Evolutionary conservation across 2,113 vertebrate genomes (phyloP).

Genomic region (Ornithorhynchus anatinus): DNA sequence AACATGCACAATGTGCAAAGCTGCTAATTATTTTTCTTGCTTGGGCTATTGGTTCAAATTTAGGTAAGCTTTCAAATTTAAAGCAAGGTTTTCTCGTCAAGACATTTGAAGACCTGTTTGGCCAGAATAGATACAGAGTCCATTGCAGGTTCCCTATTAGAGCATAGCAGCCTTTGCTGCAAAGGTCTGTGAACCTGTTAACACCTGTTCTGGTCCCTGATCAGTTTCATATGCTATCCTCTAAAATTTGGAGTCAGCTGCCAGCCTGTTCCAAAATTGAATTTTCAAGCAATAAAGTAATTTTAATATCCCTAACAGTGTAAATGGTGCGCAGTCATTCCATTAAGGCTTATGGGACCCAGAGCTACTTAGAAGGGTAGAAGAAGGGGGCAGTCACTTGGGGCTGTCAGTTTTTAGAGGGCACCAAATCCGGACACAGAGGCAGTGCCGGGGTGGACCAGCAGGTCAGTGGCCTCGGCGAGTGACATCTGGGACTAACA

Average conservation of each 20-base stretch:
- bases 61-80: slow-evolving; percentile 28
- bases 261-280: not conserved
- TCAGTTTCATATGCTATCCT: slow-evolving; percentile 28
- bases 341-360: not conserved
- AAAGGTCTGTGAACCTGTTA: slow-evolving; percentile 4
- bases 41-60: slow-evolving; percentile 18
- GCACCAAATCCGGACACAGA: too few relatives aligned
- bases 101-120: slow-evolving; percentile 20
- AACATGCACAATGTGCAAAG: not conserved
- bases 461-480: too few relatives aligned
- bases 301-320: not conserved
- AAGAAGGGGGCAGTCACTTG: not conserved
- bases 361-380: not conserved
- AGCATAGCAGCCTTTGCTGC: not conserved
- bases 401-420: too few relatives aligned
- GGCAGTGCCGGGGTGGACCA: too few relatives aligned
- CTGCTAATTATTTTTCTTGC: not conserved
- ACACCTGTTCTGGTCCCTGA: slow-evolving; percentile 39
- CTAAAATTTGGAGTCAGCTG: slow-evolving; percentile 7
- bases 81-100: not conserved
- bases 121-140: not conserved
- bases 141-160: not conserved
- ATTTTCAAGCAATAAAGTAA: not conserved
- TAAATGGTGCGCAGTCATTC: not conserved
- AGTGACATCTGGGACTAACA: too few relatives aligned